Evolutionary conservation across 1,140 invertebrate species (phyloP).

Genomic region (Trissolcus basalis): DNA sequence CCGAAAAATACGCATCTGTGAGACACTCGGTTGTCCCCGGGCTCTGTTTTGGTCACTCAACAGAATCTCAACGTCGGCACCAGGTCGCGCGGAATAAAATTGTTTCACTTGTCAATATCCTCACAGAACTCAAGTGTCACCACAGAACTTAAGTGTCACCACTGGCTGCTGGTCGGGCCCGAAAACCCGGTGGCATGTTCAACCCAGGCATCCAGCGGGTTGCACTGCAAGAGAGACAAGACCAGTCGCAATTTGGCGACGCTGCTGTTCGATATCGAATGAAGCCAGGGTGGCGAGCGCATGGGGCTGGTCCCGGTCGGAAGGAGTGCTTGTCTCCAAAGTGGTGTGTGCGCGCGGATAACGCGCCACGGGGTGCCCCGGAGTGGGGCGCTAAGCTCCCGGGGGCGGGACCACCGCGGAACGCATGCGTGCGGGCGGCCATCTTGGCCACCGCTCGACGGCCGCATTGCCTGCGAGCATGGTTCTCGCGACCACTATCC

Average conservation of each 20-base stretch:
- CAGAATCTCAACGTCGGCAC: too few relatives aligned
- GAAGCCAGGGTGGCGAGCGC: slow-evolving; percentile 48
- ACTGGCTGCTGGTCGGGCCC: background rate
- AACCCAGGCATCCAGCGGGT: background rate
- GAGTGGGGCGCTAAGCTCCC: slow-evolving; percentile 28
- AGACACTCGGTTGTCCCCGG: slow-evolving; percentile 4
- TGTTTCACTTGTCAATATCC: background rate
- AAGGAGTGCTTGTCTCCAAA: slow-evolving; percentile 58
- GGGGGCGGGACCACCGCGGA: slow-evolving; percentile 62
- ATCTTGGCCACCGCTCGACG: slow-evolving; percentile 61
- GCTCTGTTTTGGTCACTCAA: slow-evolving; percentile 5
- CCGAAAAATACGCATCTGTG: slow-evolving; percentile 61
- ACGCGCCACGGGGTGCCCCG: slow-evolving; percentile 30
- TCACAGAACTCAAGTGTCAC: slow-evolving; percentile 5
- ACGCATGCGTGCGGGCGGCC: slow-evolving; percentile 69
- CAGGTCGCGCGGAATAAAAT: too few relatives aligned
- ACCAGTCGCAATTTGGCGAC: slow-evolving; percentile 20
- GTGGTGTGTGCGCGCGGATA: slow-evolving; percentile 28
- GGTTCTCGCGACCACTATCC: slow-evolving; percentile 65
- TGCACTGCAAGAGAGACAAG: background rate
- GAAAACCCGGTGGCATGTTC: background rate
- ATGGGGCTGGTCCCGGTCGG: slow-evolving; percentile 58
- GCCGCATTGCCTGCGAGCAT: slow-evolving; percentile 42
- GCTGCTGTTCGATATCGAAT: slow-evolving; percentile 50
- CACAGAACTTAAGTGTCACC: slow-evolving; percentile 4